A percentile compares a stretch with the other conserved stretches of the same genome.
These are phyloP conservation scores for Microctenopoma lineatum DNA, from an alignment of 2,797 vertebrate genomes.

Conservation along the genomic window DNA sequence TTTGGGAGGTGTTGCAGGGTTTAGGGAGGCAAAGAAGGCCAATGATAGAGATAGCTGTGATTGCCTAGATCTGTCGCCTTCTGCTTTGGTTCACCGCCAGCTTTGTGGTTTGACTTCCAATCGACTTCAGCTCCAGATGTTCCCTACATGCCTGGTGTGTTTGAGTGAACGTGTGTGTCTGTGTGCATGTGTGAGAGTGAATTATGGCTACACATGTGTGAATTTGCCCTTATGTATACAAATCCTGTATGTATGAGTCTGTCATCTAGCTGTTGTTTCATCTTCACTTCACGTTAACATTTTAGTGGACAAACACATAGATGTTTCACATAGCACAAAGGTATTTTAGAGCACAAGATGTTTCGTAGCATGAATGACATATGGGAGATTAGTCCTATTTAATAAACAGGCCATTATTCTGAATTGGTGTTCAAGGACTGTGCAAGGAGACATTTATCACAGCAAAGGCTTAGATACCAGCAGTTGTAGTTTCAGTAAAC, in stretches of 20 bases:
- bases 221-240: conserved; percentile 29
- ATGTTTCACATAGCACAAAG: conserved; percentile 3
- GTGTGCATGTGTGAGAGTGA: conserved; percentile 18
- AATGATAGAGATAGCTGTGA: conserved; percentile 58
- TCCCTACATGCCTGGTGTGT: conserved; percentile 55
- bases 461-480: conserved; percentile 2
- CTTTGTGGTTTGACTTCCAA: conserved; percentile 74
- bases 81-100: conserved; percentile 69
- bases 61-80: conserved; percentile 66
- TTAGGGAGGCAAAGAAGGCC: conserved; percentile 37
- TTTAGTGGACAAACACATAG: not conserved
- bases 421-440: conserved; percentile 5
- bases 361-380: conserved; percentile 7
- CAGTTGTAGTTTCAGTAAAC: conserved; percentile 1
- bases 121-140: conserved; percentile 83
- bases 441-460: conserved; percentile 5
- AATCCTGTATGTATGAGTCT: conserved; percentile 1
- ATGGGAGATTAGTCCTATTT: not conserved
- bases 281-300: conserved; percentile 30
- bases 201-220: conserved; percentile 21
- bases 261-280: conserved; percentile 6
- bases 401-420: not conserved
- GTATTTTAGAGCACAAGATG: not conserved
- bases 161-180: conserved; percentile 32
- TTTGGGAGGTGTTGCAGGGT: conserved; percentile 42